Base-by-base conservation (phyloP, 2,888 invertebrate genomes). In the Phlogophora meticulosa region DNA sequence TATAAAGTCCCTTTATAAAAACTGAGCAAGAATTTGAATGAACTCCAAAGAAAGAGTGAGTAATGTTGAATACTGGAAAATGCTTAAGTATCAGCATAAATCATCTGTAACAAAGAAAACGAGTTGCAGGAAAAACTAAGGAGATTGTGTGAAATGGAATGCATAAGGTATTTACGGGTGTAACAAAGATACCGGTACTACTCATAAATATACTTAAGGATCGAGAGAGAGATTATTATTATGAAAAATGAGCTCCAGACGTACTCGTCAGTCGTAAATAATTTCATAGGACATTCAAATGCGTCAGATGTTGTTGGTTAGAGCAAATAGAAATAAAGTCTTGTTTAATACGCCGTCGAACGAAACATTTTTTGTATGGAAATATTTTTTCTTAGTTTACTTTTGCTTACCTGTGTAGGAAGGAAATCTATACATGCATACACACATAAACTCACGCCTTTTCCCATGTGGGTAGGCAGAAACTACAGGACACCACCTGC, bases 31-130 rank as follows among this genome's bases (percentile, higher is more conserved):
- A 81, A 81, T 83, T 76, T 70, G 76, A 84, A 83, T 72, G 69
- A 79, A 73, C 60, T 75, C 68, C 59, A 77, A 77, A 74, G 81
- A 81, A 81, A 78, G 82, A 85, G 84, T 83, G 85, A 86, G 81
- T 87, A 73, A 82, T 78, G 80, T 72, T 80, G 83, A 86, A 86
- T 83, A 77, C 81, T 87, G 88, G 78, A 84, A 87, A 88, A 87
- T 87, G 87, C 80, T 81, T 73, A 76, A 85, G 82, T 84, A 87
- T 88, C 87, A 88, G 81, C 87, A 86, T 88, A 88, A 88, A 87
- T 88, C 88, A 87, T 81, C 74, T 79, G 80, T 66, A 86, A 88
- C 88, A 88, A 88, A 85, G 86, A 86, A 82, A 84, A 78, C 78
- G 82, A 78, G 83, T 76, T 77, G 78, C 81, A 83, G 73, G 76